Percentiles rank a stretch among this genome's conserved stretches.
phyloP scores from a whole-genome alignment of 2,888 invertebrate genomes.

The Tinea semifulvella region DNA sequence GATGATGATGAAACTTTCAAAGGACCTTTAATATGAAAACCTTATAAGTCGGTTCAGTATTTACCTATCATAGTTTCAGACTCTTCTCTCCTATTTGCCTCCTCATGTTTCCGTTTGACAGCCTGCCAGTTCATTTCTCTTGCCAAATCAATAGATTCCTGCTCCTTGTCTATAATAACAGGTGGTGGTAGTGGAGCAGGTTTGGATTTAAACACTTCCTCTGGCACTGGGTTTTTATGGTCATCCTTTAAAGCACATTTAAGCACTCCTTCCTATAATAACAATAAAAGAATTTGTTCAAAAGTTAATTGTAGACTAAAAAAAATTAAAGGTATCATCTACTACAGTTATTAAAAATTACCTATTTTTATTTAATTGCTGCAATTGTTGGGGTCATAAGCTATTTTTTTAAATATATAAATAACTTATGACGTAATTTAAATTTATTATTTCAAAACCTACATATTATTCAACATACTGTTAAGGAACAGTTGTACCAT shows the following conservation, averaged over 20 bases:
- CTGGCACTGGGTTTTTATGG: constrained; percentile 49
- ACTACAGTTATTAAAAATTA: too few relatives aligned
- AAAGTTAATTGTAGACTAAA: constrained; percentile 11
- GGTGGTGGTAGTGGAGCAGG: constrained; percentile 29
- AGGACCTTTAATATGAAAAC: too few relatives aligned
- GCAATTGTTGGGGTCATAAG: too few relatives aligned
- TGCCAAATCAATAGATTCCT: constrained; percentile 61
- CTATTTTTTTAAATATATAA: too few relatives aligned
- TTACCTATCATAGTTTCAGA: constrained; percentile 57
- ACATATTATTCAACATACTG: too few relatives aligned
- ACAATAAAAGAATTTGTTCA: neutral
- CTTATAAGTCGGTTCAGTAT: neutral
- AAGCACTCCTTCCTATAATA: constrained; percentile 47
- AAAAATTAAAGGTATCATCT: too few relatives aligned
- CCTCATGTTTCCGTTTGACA: constrained; percentile 62
- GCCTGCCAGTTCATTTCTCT: constrained; percentile 65
- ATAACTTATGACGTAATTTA: too few relatives aligned
- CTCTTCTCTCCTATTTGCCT: constrained; percentile 60
- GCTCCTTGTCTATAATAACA: constrained; percentile 47
- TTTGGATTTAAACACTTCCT: constrained; percentile 59
- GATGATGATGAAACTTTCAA: too few relatives aligned
- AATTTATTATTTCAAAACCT: too few relatives aligned
- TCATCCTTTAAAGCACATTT: constrained; percentile 47
- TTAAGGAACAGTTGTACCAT: too few relatives aligned
- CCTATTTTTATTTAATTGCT: too few relatives aligned